Evolutionary conservation across 2,888 invertebrate species (phyloP).

Genomic region (Drosophila dives): DNA sequence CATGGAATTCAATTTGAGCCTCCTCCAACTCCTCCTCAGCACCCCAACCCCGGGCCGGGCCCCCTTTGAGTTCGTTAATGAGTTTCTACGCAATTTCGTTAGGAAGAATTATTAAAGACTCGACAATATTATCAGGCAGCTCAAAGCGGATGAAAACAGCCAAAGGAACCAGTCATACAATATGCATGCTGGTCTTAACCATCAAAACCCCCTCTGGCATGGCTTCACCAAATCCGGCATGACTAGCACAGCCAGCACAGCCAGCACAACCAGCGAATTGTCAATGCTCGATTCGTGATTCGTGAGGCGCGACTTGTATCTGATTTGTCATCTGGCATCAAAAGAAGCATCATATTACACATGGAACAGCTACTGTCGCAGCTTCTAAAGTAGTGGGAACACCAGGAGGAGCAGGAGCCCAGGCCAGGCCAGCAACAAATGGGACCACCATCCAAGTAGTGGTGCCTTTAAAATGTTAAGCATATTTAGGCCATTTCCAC

Average conservation of each 20-base stretch:
- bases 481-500: neutral
- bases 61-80: conserved; percentile 66
- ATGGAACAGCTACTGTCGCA: neutral
- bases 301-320: conserved; percentile 76
- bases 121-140: conserved; percentile 62
- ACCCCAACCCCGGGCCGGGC: conserved; percentile 7
- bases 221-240: neutral
- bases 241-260: neutral
- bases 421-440: conserved; percentile 58
- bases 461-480: conserved; percentile 59
- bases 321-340: conserved; percentile 73
- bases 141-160: conserved; percentile 16
- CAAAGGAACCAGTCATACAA: conserved; percentile 18
- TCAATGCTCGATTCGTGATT: conserved; percentile 61
- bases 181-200: conserved; percentile 15
- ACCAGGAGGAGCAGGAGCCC: neutral
- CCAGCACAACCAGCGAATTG: conserved; percentile 47
- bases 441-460: conserved; percentile 69
- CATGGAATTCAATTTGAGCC: conserved; percentile 73
- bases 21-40: conserved; percentile 9
- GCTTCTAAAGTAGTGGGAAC: neutral
- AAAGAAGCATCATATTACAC: conserved; percentile 68
- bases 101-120: conserved; percentile 66
- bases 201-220: neutral
- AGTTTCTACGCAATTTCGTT: conserved; percentile 78